These are phyloP conservation scores for Cynoglossus semilaevis DNA, from an alignment of 2,113 vertebrate genomes.

Conservation along the genomic window DNA sequence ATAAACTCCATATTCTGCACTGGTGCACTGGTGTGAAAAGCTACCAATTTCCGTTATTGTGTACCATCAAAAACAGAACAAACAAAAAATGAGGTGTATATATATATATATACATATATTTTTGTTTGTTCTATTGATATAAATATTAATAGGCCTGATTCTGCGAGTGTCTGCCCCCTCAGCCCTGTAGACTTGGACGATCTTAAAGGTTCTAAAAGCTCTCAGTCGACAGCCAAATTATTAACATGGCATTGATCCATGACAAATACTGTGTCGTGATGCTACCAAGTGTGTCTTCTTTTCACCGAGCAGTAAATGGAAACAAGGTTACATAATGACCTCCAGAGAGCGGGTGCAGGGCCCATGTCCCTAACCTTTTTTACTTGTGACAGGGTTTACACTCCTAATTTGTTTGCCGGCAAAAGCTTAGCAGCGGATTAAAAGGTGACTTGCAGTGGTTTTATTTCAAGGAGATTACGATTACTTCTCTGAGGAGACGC, in stretches of 20 bases:
- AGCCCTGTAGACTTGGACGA: constrained; percentile 34
- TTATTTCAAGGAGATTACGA: constrained; percentile 75
- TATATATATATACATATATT: no score
- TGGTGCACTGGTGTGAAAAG: constrained; percentile 10
- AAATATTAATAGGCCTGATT: constrained; percentile 15
- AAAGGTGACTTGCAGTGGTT: constrained; percentile 55
- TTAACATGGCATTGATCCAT: constrained; percentile 60
- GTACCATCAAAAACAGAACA: constrained; percentile 28
- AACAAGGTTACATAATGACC: constrained; percentile 77
- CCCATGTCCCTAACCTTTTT: constrained; percentile 66
- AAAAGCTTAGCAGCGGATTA: constrained; percentile 75
- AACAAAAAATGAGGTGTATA: no score
- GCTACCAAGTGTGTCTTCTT: constrained; percentile 66
- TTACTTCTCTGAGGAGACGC: constrained; percentile 47
- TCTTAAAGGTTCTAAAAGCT: constrained; percentile 26
- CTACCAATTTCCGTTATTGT: constrained; percentile 35
- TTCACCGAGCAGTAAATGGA: constrained; percentile 68
- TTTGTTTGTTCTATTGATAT: no score
- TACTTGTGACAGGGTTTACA: constrained; percentile 69
- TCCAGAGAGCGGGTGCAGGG: constrained; percentile 56
- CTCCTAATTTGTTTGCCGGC: constrained; percentile 74
- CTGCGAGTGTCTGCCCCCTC: constrained; percentile 26
- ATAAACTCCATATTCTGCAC: not conserved
- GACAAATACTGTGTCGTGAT: constrained; percentile 62
- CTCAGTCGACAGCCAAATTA: constrained; percentile 54